Base-by-base conservation (phyloP, 2,113 vertebrate species). In the Sus scrofa region DNA sequence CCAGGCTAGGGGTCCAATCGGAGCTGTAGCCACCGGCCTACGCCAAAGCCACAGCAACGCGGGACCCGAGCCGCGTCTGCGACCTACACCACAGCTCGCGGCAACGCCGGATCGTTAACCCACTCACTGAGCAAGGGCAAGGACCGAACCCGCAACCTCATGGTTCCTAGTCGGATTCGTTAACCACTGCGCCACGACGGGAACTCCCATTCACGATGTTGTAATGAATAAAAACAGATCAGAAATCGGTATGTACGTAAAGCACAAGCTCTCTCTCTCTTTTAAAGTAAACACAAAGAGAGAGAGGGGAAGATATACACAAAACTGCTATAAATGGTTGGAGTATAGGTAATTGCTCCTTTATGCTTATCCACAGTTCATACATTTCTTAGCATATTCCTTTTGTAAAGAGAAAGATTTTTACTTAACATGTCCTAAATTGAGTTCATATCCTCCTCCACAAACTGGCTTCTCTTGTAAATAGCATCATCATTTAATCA, bases 351-450 rank as follows among this genome's bases (percentile, higher is more conserved):
- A 52, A 79, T 54, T 50, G 63, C 16, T 87, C 65, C 44, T 67
- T 83, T 82, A 37, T 63, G 56, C 24, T 94, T 71, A 81, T 34
- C n/a, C 56, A 62, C 16, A 81, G 39, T 89, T 88, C 58, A 79
- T 39, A 32, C 12, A 81, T 94, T 73, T 73, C 56, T 88, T 73
- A 89, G 63, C 50, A 24, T n/a, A 63, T 32, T 65, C 63, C 24
- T 73, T 88, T 82, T 82, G 58, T 39, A 73, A 89, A 89, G 56
- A 89, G 58, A 88, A 82, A 94, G 70, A 9, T 56, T 56, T 37
- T 63, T 63, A 89, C 52, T 58, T 58, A 74, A 56, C 30, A 37
- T n/a, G 24, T 27, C n/a, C 22, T 75, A 88, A 89, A 75, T 0
- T 44, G 15, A 89, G 27, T 18, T 56, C 30, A 26, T 10, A 44